phyloP scores from a whole-genome alignment of 2,113 vertebrate genomes.

The Perognathus longimembris region DNA sequence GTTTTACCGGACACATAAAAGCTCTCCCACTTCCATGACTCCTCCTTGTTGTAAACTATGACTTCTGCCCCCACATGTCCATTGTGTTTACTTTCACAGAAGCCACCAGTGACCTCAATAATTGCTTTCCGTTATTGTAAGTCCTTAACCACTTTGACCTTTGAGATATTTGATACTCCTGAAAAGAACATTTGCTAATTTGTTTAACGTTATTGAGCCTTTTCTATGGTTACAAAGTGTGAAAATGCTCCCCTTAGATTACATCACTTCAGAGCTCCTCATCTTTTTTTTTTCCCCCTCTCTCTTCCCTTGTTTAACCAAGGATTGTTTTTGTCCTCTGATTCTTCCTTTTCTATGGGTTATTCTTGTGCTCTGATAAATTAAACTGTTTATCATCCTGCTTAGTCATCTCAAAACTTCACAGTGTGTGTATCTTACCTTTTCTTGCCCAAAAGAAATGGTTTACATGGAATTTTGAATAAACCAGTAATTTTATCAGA shows the following conservation, averaged over 20 bases:
- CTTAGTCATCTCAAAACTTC: not conserved
- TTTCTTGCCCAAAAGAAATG: not conserved
- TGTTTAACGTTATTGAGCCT: constrained; percentile 28
- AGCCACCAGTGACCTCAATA: not conserved
- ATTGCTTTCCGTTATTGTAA: constrained; percentile 29
- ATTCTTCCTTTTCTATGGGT: not conserved
- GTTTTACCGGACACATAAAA: not conserved
- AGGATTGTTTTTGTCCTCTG: not conserved
- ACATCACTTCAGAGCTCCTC: not conserved
- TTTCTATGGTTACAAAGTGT: not conserved
- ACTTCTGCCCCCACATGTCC: not conserved
- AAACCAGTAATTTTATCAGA: not conserved
- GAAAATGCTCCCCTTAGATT: not conserved
- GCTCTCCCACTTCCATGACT: not conserved
- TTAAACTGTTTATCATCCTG: not conserved
- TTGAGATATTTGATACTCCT: constrained; percentile 45
- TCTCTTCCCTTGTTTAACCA: not conserved
- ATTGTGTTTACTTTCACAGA: constrained; percentile 32
- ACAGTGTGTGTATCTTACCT: not conserved
- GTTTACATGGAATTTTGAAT: not conserved
- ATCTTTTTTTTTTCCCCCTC: not conserved
- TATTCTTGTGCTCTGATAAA: not conserved
- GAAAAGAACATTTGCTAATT: constrained; percentile 28
- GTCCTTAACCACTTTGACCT: constrained; percentile 45
- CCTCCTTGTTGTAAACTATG: constrained; percentile 48